Percentiles rank a stretch among this genome's conserved stretches.
Evolutionary conservation across 1,140 invertebrate species (phyloP).

Genomic region (Coptotermes formosanus): DNA sequence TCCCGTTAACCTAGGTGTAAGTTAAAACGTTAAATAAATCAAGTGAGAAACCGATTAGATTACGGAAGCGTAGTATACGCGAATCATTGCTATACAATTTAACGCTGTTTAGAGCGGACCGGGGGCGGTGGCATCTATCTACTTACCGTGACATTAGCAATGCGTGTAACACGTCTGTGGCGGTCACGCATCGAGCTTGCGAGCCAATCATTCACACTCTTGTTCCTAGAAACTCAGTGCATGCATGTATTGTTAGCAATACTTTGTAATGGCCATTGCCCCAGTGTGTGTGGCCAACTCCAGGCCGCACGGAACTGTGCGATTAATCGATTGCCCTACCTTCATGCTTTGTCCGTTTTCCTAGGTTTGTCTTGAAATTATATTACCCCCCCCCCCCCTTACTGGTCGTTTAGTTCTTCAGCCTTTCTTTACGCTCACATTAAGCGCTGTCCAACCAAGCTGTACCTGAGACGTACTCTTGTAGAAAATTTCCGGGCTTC

Average conservation of each 20-base stretch:
- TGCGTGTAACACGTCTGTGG: neutral
- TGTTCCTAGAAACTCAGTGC: neutral
- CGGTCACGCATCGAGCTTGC: neutral
- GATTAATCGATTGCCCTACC: neutral
- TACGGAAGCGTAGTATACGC: neutral
- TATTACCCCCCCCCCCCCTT: neutral
- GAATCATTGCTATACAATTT: neutral
- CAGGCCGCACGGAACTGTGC: neutral
- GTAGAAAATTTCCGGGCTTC: no score
- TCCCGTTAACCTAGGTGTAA: neutral
- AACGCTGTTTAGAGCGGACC: neutral
- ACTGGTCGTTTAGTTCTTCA: neutral
- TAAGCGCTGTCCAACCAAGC: no score
- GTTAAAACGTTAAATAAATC: neutral
- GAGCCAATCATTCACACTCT: neutral
- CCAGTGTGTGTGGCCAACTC: neutral
- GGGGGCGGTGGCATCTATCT: neutral
- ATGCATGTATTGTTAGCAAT: constrained; percentile 1
- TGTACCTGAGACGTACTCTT: no score
- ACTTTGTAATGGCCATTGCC: neutral
- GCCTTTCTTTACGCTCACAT: no score
- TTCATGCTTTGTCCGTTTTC: neutral
- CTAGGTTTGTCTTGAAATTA: neutral
- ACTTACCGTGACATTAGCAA: neutral
- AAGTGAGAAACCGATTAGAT: neutral